Evolutionary conservation across 2,113 vertebrate species (phyloP), one percentile per base, ranked within the genome.

Genomic region (Scolopax mira): DNA sequence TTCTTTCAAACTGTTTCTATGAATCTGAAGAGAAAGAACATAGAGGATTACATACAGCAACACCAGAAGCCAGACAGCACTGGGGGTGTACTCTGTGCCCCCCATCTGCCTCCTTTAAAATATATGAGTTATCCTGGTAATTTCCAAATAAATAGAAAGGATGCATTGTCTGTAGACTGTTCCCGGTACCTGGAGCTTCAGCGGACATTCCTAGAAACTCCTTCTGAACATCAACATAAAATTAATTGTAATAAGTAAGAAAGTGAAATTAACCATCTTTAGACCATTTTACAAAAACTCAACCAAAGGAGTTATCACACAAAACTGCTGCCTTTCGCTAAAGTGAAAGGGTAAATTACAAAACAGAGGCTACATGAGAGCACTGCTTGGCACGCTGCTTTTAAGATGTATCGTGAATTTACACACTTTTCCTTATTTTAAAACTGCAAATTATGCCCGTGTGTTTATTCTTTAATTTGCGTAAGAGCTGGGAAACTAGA

Each of bases 381-480:
- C 16, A 70, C 14, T 90, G 60, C 71, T 87, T 90, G 54, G 88
- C 55, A 51, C 19, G 41, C 18, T 75, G 12, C 70, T 97, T 96
- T 97, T 97, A 54, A 91, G 95, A 97, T 70, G 88, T 84, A 94
- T 19, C 6, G 44, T 24, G 10, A 71, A 91, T 95, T 94, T 97
- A 92, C 46, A 57, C 55, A 89, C 65, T 95, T 94, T 92, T 92
- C 69, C 74, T 62, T 95, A 90, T 94, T 97, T 91, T 91, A 92
- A 93, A 94, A 65, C 18, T n/a, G 67, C 37, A 64, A 71, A 82
- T 81, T 78, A 78, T 79, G 55, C 30, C 35, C 1, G 0, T 51
- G 16, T 65, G 27, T 83, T 28, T 74, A 48, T 75, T 48, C 27
- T 62, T 71, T 67, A 79, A 95, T 91, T 74, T 78, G 64, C 3